Percentiles rank a stretch among this genome's conserved stretches.
Evolutionary conservation across 1,140 invertebrate genomes (phyloP).

Genomic region (silkworm (Bombyx mori)): ASM3026992v2 NC_085115.1:954501-955000

Average conservation of each 20-base stretch:
- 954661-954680: conserved; percentile 72
- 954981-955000: too few relatives aligned
- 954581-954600: too few relatives aligned
- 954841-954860: conserved; percentile 74
- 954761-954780: conserved; percentile 64
- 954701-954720: conserved; percentile 77
- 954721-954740: conserved; percentile 76
- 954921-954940: too few relatives aligned
- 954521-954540: conserved; percentile 79
- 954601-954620: too few relatives aligned
- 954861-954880: conserved; percentile 75
- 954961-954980: too few relatives aligned
- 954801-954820: conserved; percentile 79
- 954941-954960: too few relatives aligned
- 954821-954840: conserved; percentile 81
- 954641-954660: conserved; percentile 54
- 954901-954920: too few relatives aligned
- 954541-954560: conserved; percentile 77
- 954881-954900: conserved; percentile 43
- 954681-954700: conserved; percentile 74
- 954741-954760: conserved; percentile 56
- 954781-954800: conserved; percentile 75
- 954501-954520: conserved; percentile 79
- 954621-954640: neutral
- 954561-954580: conserved; percentile 24